Evolutionary conservation across 2,113 vertebrate genomes (phyloP).

Genomic region (Varanus komodoensis): DNA sequence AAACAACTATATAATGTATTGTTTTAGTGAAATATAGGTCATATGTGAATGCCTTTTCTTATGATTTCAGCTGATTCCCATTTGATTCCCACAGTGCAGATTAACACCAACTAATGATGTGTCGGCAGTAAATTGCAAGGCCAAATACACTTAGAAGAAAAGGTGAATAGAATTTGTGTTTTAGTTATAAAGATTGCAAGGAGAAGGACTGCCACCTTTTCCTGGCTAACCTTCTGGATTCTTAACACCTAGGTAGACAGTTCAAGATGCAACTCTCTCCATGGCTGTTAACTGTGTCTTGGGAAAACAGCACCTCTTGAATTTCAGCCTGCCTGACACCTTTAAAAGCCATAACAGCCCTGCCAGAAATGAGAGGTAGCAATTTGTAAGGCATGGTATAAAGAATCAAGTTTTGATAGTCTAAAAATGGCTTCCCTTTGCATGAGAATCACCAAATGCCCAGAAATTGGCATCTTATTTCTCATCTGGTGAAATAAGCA

Average conservation of each 20-base stretch:
- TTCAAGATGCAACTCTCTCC: background rate
- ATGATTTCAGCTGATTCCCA: background rate
- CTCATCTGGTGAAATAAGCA: too few species aligned
- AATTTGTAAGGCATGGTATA: background rate
- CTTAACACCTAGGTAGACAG: background rate
- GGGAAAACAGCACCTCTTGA: background rate
- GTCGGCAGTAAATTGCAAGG: background rate
- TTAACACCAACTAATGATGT: slow-evolving; percentile 3
- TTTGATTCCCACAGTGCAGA: slow-evolving; percentile 11
- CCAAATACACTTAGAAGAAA: background rate
- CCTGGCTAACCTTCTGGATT: background rate
- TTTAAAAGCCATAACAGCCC: background rate
- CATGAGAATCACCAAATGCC: background rate
- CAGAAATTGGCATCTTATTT: background rate
- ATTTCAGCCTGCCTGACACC: background rate
- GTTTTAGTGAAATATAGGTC: background rate
- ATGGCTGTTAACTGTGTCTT: background rate
- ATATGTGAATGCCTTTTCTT: background rate
- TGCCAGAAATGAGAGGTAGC: background rate
- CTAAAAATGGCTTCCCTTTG: background rate
- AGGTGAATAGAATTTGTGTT: background rate
- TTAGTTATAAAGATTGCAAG: background rate
- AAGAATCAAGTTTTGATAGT: background rate
- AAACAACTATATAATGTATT: background rate
- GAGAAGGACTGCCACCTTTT: background rate